Percentiles rank a stretch among this genome's conserved stretches.
These are phyloP conservation scores for Macroramphosus scolopax DNA, from an alignment of 2,797 vertebrate genomes.

Conservation along the genomic window DNA sequence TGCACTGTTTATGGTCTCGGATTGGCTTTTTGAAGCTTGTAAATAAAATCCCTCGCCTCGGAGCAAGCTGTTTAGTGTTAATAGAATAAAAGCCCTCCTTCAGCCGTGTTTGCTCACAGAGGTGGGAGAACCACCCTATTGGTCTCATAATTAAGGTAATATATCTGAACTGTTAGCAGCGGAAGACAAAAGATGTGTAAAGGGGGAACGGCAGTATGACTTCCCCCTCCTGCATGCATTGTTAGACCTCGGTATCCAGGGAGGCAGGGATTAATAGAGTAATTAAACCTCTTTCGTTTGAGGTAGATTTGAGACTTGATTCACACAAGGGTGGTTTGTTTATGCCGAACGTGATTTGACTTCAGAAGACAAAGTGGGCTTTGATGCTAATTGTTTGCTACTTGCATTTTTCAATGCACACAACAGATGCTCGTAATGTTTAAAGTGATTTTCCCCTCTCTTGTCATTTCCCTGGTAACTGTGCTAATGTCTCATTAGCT, in stretches of 20 bases:
- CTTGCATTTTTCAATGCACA: conserved; percentile 20
- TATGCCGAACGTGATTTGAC: conserved; percentile 59
- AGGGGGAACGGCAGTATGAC: conserved; percentile 48
- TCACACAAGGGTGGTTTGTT: conserved; percentile 62
- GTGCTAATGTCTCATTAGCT: conserved; percentile 47
- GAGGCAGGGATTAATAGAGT: conserved; percentile 70
- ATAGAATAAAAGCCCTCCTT: no score
- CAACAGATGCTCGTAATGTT: conserved; percentile 48
- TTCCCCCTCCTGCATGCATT: conserved; percentile 53
- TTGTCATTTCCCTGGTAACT: conserved; percentile 12
- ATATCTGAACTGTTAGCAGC: conserved; percentile 62
- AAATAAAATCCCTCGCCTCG: no score
- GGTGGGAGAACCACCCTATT: no score
- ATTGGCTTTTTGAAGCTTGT: no score
- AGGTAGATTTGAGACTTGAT: conserved; percentile 71
- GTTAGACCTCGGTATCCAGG: conserved; percentile 44
- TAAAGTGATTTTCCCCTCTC: no score
- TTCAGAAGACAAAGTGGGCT: conserved; percentile 25
- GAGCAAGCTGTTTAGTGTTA: no score
- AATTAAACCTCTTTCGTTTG: conserved; percentile 70
- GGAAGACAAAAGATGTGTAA: conserved; percentile 61
- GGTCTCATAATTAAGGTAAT: conserved; percentile 70
- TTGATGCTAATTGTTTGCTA: conserved; percentile 37
- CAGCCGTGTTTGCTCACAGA: no score
- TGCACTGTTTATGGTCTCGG: no score